Evolutionary conservation across 1,140 invertebrate genomes (phyloP).

Genomic region (Vanessa tameamea): DNA sequence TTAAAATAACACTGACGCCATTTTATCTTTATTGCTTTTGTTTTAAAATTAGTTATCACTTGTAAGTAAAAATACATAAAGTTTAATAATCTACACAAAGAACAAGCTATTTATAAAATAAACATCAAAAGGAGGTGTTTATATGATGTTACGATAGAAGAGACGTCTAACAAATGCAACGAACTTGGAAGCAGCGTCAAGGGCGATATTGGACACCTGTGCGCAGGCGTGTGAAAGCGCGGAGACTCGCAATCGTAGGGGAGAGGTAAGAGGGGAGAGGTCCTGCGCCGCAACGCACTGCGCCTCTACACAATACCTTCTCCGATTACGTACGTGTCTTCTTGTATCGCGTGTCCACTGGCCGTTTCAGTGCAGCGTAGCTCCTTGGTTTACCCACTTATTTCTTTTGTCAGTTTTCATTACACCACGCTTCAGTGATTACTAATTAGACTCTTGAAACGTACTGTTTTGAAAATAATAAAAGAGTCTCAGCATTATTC

Average conservation of each 20-base stretch:
- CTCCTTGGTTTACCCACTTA: conserved; percentile 66
- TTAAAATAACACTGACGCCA: neutral
- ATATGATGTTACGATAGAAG: conserved; percentile 10
- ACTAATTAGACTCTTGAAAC: conserved; percentile 33
- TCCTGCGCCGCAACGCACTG: conserved; percentile 67
- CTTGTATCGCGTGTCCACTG: conserved; percentile 75
- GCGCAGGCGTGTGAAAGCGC: conserved; percentile 75
- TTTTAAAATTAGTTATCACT: conserved; percentile 2
- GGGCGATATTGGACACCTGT: conserved; percentile 77
- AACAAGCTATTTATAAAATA: neutral
- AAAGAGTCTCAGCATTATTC: neutral
- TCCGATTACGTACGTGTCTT: conserved; percentile 75
- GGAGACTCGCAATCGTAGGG: conserved; percentile 42
- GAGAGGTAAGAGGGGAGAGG: conserved; percentile 27
- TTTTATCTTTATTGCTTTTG: neutral
- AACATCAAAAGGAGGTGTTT: neutral
- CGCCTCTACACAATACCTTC: conserved; percentile 73
- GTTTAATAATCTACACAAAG: neutral
- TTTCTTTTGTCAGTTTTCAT: conserved; percentile 70
- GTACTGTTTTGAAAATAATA: conserved; percentile 15
- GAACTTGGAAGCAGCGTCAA: conserved; percentile 71
- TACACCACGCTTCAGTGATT: conserved; percentile 49
- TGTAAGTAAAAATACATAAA: neutral
- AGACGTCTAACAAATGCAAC: conserved; percentile 51
- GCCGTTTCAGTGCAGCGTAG: conserved; percentile 57